These are phyloP conservation scores for Xanthorhoe spadicearia DNA, from an alignment of 2,888 invertebrate genomes.

Conservation along the genomic window DNA sequence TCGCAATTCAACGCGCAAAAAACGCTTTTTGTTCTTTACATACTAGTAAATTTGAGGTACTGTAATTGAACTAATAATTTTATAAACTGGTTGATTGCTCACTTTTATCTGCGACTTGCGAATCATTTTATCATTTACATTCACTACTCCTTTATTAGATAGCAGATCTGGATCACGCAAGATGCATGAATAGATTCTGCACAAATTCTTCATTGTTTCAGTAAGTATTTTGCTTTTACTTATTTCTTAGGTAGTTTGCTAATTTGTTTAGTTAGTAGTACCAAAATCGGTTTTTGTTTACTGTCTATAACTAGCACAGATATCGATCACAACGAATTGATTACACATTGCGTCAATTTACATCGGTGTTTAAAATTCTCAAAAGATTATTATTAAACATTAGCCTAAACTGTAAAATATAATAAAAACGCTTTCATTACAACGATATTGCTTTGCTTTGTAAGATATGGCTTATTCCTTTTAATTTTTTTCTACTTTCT, in stretches of 20 bases:
- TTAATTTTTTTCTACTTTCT: not conserved
- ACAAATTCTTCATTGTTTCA: slow-evolving; percentile 66
- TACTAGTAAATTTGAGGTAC: not conserved
- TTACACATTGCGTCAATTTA: not conserved
- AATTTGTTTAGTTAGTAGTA: not conserved
- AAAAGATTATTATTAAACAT: not conserved
- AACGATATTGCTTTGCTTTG: slow-evolving; percentile 12
- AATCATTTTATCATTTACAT: slow-evolving; percentile 57
- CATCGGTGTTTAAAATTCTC: not conserved
- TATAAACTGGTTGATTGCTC: not conserved
- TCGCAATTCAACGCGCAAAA: not conserved
- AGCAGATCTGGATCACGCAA: slow-evolving; percentile 69
- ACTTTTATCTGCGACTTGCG: not conserved
- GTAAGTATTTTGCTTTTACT: slow-evolving; percentile 55
- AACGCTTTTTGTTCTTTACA: not conserved
- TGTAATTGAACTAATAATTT: not conserved
- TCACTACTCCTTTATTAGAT: slow-evolving; percentile 66
- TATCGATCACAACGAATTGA: not conserved
- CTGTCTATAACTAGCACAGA: not conserved
- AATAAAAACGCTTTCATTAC: slow-evolving; percentile 1
- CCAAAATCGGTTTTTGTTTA: not conserved
- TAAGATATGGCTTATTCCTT: slow-evolving; percentile 9
- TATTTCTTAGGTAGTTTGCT: slow-evolving; percentile 5
- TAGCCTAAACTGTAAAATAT: too few species aligned
- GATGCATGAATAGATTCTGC: slow-evolving; percentile 71